Percentiles rank a stretch among this genome's conserved stretches.
Conservation (phyloP, 2,797 vertebrate genomes). For the Amniataba percoides region DNA sequence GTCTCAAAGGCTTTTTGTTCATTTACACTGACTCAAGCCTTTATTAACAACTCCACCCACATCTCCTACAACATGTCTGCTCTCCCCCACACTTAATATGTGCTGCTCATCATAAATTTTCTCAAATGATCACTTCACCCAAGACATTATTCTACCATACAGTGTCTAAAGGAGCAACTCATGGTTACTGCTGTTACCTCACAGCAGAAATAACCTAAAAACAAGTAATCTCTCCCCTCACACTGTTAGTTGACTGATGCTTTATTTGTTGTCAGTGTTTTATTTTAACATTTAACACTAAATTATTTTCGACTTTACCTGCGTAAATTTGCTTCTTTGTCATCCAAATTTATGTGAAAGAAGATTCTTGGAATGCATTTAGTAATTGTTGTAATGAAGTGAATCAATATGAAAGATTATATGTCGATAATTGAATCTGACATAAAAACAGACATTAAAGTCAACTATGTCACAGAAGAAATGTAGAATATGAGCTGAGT, state of each 20-base stretch:
- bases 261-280: not conserved
- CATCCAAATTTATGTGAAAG: not conserved
- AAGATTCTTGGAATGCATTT: not conserved
- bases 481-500: not conserved
- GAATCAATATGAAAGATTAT: not conserved
- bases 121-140: not conserved
- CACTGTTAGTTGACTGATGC: not conserved
- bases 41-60: not conserved
- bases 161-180: not conserved
- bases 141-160: not conserved
- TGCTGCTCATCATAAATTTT: not conserved
- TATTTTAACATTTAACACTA: not conserved
- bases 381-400: not conserved
- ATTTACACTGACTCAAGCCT: not conserved
- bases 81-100: not conserved
- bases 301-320: not conserved
- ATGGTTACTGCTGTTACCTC: not conserved
- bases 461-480: not conserved
- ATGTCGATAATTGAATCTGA: not conserved
- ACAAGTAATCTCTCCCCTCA: not conserved
- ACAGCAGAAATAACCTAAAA: not conserved
- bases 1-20: slow-evolving; percentile 11
- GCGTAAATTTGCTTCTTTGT: not conserved
- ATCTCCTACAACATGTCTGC: not conserved
- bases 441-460: not conserved